A percentile compares a stretch with the other conserved stretches of the same genome.
These are phyloP conservation scores for Dromius quadrimaculatus DNA, from an alignment of 2,888 invertebrate species.

Conservation along the genomic window DNA sequence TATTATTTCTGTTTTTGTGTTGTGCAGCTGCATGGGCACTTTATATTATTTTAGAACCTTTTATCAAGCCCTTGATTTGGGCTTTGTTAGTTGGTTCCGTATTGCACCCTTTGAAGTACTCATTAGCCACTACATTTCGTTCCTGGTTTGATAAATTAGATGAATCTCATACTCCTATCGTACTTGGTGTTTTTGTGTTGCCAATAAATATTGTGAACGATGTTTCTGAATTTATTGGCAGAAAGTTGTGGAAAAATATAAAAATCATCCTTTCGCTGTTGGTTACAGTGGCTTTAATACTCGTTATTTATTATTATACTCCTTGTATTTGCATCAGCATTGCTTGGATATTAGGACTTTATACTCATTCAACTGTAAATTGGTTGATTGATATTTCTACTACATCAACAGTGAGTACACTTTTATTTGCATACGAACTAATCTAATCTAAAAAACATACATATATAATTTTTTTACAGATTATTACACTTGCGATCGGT, in stretches of 20 bases:
- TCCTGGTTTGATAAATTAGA: constrained; percentile 83
- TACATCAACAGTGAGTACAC: constrained; percentile 62
- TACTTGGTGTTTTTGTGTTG: constrained; percentile 71
- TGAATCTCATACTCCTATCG: constrained; percentile 75
- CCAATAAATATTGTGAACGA: constrained; percentile 84
- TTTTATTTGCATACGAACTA: not conserved
- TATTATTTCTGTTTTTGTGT: constrained; percentile 78
- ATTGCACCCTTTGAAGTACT: constrained; percentile 93
- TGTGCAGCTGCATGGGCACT: constrained; percentile 81
- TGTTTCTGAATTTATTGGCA: constrained; percentile 80
- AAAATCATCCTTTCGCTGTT: constrained; percentile 70
- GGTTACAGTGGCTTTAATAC: constrained; percentile 67
- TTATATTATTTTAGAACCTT: constrained; percentile 89
- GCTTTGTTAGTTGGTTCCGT: constrained; percentile 96
- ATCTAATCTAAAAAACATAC: not conserved
- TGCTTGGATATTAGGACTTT: constrained; percentile 68
- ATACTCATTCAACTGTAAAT: constrained; percentile 58
- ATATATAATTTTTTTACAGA: constrained; percentile 67
- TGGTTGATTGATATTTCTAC: constrained; percentile 63
- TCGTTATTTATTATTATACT: constrained; percentile 79
- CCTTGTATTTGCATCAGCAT: constrained; percentile 74
- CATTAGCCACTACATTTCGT: constrained; percentile 79
- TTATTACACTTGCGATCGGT: constrained; percentile 74
- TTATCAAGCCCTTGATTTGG: constrained; percentile 95
- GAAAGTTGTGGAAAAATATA: constrained; percentile 76